Evolutionary conservation across 2,888 invertebrate species (phyloP).

Genomic region (Carabus problematicus): DNA sequence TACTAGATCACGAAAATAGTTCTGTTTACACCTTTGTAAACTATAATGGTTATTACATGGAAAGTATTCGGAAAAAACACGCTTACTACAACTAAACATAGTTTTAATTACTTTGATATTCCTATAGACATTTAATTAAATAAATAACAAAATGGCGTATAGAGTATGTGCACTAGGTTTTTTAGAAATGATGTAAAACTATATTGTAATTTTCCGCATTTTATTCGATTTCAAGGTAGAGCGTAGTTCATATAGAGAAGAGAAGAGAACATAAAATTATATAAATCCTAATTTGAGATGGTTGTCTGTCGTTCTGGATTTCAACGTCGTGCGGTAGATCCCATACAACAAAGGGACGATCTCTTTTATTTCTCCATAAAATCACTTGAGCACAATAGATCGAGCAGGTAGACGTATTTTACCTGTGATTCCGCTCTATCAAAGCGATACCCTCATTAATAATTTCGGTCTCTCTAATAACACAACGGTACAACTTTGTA

Average conservation of each 20-base stretch:
- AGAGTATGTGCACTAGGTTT: no score
- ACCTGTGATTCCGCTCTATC: constrained; percentile 30
- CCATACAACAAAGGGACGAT: neutral
- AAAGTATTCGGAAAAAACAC: neutral
- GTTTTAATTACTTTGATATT: no score
- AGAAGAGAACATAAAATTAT: no score
- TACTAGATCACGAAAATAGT: no score
- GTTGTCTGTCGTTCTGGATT: no score
- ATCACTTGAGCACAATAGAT: constrained; percentile 18
- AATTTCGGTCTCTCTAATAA: constrained; percentile 33
- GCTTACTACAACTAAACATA: neutral
- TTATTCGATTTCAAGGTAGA: no score
- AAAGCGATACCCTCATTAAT: constrained; percentile 38
- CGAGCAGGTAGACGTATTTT: constrained; percentile 27
- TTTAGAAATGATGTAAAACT: no score
- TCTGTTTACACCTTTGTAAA: neutral
- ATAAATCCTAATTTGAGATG: no score
- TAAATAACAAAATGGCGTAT: no score
- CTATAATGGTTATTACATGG: constrained; percentile 3
- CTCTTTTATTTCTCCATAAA: constrained; percentile 5
- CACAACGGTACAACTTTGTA: constrained; percentile 8
- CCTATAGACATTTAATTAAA: no score
- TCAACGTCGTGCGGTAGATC: neutral
- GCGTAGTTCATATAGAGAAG: no score
- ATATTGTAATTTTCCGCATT: no score